These are phyloP conservation scores for Calameuta filiformis DNA, from an alignment of 2,888 invertebrate species.

Conservation along the genomic window DNA sequence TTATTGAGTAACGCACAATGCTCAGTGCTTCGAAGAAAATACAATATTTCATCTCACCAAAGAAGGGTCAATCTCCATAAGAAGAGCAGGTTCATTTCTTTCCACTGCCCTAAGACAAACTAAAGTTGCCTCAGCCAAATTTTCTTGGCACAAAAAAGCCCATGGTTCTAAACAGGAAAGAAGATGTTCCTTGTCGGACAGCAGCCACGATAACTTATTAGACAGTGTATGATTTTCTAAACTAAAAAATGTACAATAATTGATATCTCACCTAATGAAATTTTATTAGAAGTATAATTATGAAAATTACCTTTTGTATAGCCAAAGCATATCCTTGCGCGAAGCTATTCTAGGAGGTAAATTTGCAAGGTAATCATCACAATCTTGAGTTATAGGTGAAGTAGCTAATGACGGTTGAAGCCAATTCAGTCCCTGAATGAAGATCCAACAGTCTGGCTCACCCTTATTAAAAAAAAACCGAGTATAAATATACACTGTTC, in stretches of 20 bases:
- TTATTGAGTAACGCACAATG: background rate
- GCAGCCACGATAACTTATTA: conserved; percentile 72
- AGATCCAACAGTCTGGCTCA: conserved; percentile 69
- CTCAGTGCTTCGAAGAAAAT: background rate
- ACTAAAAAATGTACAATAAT: conserved; percentile 51
- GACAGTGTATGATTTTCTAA: conserved; percentile 71
- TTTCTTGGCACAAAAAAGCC: conserved; percentile 72
- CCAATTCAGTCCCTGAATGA: conserved; percentile 73
- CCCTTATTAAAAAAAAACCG: conserved; percentile 60
- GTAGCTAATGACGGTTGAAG: conserved; percentile 69
- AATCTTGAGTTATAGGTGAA: conserved; percentile 66
- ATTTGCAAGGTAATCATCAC: conserved; percentile 57
- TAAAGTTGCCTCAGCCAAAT: conserved; percentile 72
- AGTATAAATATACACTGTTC: background rate
- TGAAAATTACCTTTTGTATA: conserved; percentile 63
- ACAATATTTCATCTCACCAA: conserved; percentile 58
- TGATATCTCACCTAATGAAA: conserved; percentile 1
- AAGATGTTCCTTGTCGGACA: conserved; percentile 73
- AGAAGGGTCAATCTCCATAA: conserved; percentile 73
- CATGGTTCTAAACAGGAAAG: conserved; percentile 70
- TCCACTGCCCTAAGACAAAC: conserved; percentile 75
- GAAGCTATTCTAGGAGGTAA: conserved; percentile 66
- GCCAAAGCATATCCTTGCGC: conserved; percentile 70
- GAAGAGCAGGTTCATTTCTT: conserved; percentile 71
- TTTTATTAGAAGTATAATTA: background rate